phyloP scores from a whole-genome alignment of 2,113 vertebrate species.

The Brachyistius frenatus region DNA sequence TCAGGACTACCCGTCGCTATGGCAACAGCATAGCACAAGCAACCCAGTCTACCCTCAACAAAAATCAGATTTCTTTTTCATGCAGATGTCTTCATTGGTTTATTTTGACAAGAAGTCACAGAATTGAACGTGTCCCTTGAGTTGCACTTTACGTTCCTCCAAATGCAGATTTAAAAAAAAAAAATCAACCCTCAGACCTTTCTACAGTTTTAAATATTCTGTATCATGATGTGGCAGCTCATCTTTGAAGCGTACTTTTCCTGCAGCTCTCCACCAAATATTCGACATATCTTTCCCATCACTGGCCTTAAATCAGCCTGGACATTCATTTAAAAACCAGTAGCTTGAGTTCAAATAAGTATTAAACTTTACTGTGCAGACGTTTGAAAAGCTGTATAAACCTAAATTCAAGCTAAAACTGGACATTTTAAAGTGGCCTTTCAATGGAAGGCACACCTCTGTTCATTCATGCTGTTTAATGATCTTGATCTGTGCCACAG shows the following conservation, averaged over 20 bases:
- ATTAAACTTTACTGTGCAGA: not conserved
- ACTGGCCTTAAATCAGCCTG: not conserved
- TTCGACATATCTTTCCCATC: not conserved
- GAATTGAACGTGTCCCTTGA: no score
- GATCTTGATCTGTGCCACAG: no score
- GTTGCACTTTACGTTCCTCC: not conserved
- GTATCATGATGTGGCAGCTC: not conserved
- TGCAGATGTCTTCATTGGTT: conserved; percentile 5
- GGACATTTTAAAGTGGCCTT: no score
- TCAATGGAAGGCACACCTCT: no score
- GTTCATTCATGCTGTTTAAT: no score
- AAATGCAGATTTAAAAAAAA: not conserved
- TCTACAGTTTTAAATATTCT: conserved; percentile 5
- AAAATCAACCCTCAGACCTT: not conserved
- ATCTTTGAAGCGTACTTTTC: conserved; percentile 19
- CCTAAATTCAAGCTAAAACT: no score
- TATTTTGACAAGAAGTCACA: not conserved
- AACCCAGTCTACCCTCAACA: conserved; percentile 16
- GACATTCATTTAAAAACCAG: not conserved
- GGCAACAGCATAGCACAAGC: conserved; percentile 45
- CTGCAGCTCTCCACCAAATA: not conserved
- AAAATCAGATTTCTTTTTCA: not conserved
- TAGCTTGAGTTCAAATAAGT: not conserved
- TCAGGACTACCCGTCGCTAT: conserved; percentile 49
- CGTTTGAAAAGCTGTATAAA: no score